Conservation (phyloP, 2,888 invertebrate species). For the Pachydiplax longipennis region DNA sequence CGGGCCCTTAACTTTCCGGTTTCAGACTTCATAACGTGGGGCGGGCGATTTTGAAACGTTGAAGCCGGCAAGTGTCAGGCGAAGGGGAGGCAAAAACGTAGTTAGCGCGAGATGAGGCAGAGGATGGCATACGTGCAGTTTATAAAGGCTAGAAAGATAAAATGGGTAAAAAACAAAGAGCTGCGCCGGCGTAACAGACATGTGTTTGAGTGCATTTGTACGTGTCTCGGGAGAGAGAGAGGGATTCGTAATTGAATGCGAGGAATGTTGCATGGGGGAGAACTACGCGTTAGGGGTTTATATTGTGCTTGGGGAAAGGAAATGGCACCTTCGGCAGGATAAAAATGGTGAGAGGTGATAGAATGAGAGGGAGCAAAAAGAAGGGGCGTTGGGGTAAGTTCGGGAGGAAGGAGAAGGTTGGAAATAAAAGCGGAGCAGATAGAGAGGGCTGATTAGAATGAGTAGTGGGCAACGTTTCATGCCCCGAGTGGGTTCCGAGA, state of each 20-base stretch:
- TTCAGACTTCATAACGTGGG: no score
- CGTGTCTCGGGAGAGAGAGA: not conserved
- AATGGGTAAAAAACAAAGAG: not conserved
- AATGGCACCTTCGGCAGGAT: constrained; percentile 7
- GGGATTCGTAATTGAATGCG: constrained; percentile 23
- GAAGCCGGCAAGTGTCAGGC: no score
- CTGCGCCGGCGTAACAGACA: not conserved
- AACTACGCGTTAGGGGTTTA: constrained; percentile 3
- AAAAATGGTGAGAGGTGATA: constrained; percentile 20
- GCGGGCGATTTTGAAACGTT: no score
- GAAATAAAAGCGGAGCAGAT: constrained; percentile 36
- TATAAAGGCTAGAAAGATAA: not conserved
- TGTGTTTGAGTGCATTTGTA: not conserved
- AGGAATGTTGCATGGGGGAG: constrained; percentile 10
- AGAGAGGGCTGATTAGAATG: constrained; percentile 16
- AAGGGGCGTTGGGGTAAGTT: not conserved
- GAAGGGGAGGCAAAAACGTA: no score
- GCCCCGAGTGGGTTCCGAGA: constrained; percentile 1
- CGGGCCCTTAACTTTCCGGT: no score
- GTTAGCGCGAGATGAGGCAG: no score
- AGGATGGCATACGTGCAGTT: no score
- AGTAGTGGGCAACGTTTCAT: constrained; percentile 23
- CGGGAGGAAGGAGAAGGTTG: not conserved
- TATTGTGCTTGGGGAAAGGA: constrained; percentile 28
- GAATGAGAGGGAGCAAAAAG: not conserved